Evolutionary conservation across 2,888 invertebrate species (phyloP), one percentile per base, ranked within the genome.

Genomic region (Rosalia funebris): DNA sequence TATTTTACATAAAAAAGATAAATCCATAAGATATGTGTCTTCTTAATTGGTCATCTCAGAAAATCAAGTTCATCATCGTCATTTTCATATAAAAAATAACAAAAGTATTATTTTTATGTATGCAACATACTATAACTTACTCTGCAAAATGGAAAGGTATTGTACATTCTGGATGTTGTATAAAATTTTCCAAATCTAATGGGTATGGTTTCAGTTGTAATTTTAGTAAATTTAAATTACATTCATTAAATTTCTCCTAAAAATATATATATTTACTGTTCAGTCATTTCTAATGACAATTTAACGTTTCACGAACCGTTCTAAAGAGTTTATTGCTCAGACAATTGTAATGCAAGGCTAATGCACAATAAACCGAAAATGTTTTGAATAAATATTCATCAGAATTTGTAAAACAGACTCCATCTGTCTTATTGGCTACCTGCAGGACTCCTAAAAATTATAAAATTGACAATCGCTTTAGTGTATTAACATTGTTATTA

Each of bases 371-470:
- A 62, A 83, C 83, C 11, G 85, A 82, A 74, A 88, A 86, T 14
- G 85, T 85, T 7, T 82, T 73, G 68, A 87, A 85, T 52, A 88
- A 77, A 47, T 77, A 72, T 74, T 87, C 87, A 69, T 88, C 88
- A 3, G 83, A 82, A 0, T 66, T 36, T 36, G 81, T 80, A 71
- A 88, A 88, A 48, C 70, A 68, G 1, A 83, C 79, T 54, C 42
- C 81, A 78, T 76, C 75, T 4, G 69, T 77, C 74, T 88, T 88
- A 75, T 88, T 88, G 0, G 84, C 82, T 2, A 88, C 76, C 74
- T 87, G 85, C 0, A 88, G 84, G 0, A 87, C 83, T 47, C 87
- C 87, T 87, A 73, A 15, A 69, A 73, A 11, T 34, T 25, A 25
- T 25, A 25, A 25, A 25, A 3, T 25, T 3, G 25, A 5, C 25